These are phyloP conservation scores for Semibalanus balanoides DNA, from an alignment of 1,140 invertebrate species.

Conservation along the genomic window DNA sequence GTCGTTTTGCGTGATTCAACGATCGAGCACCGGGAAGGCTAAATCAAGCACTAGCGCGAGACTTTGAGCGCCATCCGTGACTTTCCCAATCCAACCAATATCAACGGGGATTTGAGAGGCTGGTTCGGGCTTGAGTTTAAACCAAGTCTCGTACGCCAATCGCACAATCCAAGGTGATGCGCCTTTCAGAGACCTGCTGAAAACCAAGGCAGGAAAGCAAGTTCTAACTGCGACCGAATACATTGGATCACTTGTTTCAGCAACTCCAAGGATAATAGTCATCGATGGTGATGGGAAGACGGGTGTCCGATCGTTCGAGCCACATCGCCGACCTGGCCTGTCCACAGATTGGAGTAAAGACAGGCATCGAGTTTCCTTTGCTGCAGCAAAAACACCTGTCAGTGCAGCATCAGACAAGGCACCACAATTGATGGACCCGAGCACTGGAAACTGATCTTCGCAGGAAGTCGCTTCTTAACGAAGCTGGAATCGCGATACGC, in stretches of 20 bases:
- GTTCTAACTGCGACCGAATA: slow-evolving; percentile 9
- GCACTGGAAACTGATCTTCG: slow-evolving; percentile 9
- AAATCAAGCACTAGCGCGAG: too few relatives aligned
- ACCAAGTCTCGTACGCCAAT: too few relatives aligned
- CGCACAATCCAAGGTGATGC: too few relatives aligned
- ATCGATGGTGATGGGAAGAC: not conserved
- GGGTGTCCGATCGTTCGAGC: slow-evolving; percentile 6
- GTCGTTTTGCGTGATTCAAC: slow-evolving; percentile 1
- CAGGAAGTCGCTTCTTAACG: slow-evolving; percentile 6
- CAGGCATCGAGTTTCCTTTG: slow-evolving; percentile 9
- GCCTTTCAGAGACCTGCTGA: too few relatives aligned
- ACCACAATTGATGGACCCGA: slow-evolving; percentile 7
- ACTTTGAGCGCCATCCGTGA: too few relatives aligned
- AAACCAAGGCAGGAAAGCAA: not conserved
- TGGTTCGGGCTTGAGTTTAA: too few relatives aligned
- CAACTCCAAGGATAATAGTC: not conserved
- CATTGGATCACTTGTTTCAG: slow-evolving; percentile 5
- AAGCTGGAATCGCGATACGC: not conserved
- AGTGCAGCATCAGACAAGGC: not conserved
- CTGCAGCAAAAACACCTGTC: slow-evolving; percentile 9
- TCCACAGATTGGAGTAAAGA: slow-evolving; percentile 9
- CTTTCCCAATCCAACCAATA: too few relatives aligned
- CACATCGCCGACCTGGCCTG: too few relatives aligned
- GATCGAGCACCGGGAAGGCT: too few relatives aligned
- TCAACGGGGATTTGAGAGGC: too few relatives aligned